phyloP scores from a whole-genome alignment of 2,888 invertebrate genomes.

The Heliothis peltigera region DNA sequence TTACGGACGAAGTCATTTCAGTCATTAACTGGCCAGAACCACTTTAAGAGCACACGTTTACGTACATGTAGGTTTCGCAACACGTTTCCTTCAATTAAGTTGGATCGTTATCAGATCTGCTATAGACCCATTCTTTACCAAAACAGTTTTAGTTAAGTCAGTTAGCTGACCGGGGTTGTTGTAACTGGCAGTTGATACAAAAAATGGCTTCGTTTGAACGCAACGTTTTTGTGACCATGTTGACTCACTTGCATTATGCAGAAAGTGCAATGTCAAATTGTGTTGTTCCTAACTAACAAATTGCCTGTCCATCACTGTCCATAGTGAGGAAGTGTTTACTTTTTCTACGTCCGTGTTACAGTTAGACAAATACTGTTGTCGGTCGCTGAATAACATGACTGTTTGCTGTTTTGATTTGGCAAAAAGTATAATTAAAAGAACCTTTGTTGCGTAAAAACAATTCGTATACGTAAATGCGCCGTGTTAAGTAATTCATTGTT shows the following conservation, averaged over 20 bases:
- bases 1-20: conserved; percentile 56
- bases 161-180: conserved; percentile 23
- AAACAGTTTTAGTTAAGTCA: conserved; percentile 41
- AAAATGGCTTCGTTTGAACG: conserved; percentile 58
- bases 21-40: conserved; percentile 43
- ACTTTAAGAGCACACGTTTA: conserved; percentile 32
- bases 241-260: conserved; percentile 58
- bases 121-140: conserved; percentile 52
- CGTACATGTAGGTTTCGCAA: conserved; percentile 48
- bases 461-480: conserved; percentile 56
- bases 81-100: conserved; percentile 58
- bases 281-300: conserved; percentile 45
- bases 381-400: conserved; percentile 12
- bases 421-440: conserved; percentile 29
- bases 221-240: conserved; percentile 54
- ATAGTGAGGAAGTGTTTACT: conserved; percentile 35
- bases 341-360: conserved; percentile 11
- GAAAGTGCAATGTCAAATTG: conserved; percentile 42
- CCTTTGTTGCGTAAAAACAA: conserved; percentile 51
- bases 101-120: conserved; percentile 54
- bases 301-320: conserved; percentile 36
- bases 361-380: conserved; percentile 21
- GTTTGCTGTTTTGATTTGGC: conserved; percentile 25
- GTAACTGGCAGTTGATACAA: conserved; percentile 35
- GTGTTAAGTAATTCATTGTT: conserved; percentile 68